phyloP scores from a whole-genome alignment of 2,888 invertebrate species.

The Drosophila demipolita region DNA sequence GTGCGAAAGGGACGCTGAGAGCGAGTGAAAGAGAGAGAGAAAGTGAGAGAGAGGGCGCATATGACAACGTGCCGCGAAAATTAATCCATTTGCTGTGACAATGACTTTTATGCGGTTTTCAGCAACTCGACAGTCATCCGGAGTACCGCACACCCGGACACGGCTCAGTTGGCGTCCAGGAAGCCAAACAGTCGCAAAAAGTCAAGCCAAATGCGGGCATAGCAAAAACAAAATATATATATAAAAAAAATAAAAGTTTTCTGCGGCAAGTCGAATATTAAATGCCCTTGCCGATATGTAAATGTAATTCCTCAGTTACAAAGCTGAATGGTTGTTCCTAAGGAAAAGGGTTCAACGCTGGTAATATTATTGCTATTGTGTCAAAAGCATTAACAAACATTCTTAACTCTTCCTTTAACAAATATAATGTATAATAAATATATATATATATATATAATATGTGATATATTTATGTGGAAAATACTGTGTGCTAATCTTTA shows the following conservation, averaged over 20 bases:
- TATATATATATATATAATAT: no score
- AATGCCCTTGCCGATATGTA: background rate
- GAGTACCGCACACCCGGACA: constrained; percentile 48
- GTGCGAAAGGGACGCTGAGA: background rate
- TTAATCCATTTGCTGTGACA: constrained; percentile 81
- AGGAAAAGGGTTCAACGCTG: background rate
- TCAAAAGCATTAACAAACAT: background rate
- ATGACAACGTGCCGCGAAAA: constrained; percentile 78
- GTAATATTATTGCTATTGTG: background rate
- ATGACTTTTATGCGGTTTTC: constrained; percentile 81
- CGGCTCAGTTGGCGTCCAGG: constrained; percentile 47
- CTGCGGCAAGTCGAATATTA: background rate
- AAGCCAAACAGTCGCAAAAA: constrained; percentile 66
- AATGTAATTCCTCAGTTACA: background rate
- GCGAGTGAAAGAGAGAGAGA: background rate
- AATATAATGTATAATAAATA: no score
- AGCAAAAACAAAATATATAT: constrained; percentile 11
- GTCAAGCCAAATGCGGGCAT: constrained; percentile 74
- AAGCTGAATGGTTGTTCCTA: background rate
- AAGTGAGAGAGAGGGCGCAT: constrained; percentile 37
- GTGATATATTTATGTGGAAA: no score
- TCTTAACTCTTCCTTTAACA: background rate
- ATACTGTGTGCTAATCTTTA: no score
- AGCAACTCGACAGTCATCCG: constrained; percentile 66
- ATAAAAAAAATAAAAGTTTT: background rate